phyloP scores from a whole-genome alignment of 2,797 vertebrate species.

The Antrozous pallidus region DNA sequence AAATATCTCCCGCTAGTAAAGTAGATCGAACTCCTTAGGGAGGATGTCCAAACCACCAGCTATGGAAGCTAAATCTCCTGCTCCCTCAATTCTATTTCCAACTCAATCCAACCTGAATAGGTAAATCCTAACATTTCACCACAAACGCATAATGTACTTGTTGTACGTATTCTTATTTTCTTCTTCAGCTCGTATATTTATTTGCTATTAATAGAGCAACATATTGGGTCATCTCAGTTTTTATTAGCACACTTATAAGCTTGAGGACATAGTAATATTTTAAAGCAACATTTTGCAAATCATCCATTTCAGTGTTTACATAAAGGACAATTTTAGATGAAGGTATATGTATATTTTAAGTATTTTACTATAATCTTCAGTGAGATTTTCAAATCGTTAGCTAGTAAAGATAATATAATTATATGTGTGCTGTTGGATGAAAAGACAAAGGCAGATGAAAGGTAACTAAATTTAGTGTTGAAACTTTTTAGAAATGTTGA shows the following conservation, averaged over 20 bases:
- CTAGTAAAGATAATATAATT: constrained; percentile 23
- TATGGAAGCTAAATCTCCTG: background rate
- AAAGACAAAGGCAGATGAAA: background rate
- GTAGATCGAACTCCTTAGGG: background rate
- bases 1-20: background rate
- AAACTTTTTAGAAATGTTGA: background rate
- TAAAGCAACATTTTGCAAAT: background rate
- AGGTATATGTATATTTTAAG: background rate
- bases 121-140: background rate
- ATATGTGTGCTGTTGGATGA: background rate
- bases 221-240: background rate
- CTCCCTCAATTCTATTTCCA: background rate
- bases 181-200: background rate
- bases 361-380: background rate
- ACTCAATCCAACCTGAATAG: background rate
- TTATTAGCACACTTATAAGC: background rate
- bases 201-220: background rate
- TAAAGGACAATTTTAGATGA: background rate
- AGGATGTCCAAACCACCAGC: background rate
- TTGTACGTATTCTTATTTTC: background rate
- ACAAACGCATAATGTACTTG: background rate
- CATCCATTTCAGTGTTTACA: background rate
- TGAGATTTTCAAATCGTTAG: background rate
- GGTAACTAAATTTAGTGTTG: background rate
- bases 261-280: background rate